phyloP scores from a whole-genome alignment of 1,140 invertebrate species.

The Vanessa atalanta region DNA sequence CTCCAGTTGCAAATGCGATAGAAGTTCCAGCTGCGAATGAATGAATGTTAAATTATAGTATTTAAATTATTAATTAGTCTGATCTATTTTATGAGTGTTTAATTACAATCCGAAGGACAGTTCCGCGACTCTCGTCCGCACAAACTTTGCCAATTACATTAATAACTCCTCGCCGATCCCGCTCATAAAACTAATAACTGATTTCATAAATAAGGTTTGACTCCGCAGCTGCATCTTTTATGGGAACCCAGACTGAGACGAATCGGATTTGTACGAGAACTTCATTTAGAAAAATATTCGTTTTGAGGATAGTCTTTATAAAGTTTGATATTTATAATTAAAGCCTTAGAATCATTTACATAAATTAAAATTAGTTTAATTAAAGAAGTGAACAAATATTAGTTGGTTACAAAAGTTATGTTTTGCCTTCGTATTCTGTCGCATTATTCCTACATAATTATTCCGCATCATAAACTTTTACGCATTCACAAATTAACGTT shows the following conservation, averaged over 20 bases:
- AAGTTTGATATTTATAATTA: no score
- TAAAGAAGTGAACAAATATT: no score
- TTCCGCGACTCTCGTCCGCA: neutral
- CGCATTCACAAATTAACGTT: neutral
- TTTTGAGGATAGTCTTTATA: neutral
- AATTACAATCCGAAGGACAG: neutral
- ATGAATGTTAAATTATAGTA: neutral
- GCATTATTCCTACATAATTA: neutral
- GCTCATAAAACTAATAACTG: constrained; percentile 26
- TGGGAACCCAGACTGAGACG: neutral
- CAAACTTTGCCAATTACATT: constrained; percentile 29
- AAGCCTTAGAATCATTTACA: no score
- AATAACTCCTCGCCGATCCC: constrained; percentile 21
- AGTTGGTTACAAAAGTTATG: no score
- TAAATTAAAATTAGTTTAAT: no score
- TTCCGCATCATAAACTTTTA: neutral
- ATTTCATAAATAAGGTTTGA: constrained; percentile 22
- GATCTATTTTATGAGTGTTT: constrained; percentile 9
- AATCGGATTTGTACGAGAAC: constrained; percentile 4
- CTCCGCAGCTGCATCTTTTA: constrained; percentile 21
- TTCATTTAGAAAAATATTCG: constrained; percentile 3
- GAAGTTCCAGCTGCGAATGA: no score
- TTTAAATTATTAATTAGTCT: neutral
- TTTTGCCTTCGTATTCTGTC: neutral
- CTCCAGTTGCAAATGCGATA: no score